These are phyloP conservation scores for Cassiopea xamachana DNA, from an alignment of 30 jellyfish, hydroid and myxozoan genomes.

Conservation along the genomic window DNA sequence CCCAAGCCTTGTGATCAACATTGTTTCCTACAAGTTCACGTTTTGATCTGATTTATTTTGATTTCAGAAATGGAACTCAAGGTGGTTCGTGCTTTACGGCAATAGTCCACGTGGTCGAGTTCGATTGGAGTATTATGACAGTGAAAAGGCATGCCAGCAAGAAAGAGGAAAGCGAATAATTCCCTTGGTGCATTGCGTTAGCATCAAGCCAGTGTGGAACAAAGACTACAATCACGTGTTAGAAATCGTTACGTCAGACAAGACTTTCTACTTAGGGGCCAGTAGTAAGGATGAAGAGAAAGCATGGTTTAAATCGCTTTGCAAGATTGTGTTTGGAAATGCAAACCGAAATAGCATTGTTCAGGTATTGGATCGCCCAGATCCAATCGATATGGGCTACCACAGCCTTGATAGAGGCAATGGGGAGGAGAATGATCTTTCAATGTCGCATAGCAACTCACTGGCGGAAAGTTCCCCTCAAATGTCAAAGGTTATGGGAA, in stretches of 20 bases:
- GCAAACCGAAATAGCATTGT: constrained; percentile 94
- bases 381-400: constrained; percentile 89
- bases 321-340: constrained; percentile 95
- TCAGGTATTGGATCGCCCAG: constrained; percentile 85
- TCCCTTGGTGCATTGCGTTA: constrained; percentile 95
- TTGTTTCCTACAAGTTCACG: not conserved
- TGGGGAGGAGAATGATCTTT: constrained; percentile 34
- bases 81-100: constrained; percentile 97
- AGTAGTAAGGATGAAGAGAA: constrained; percentile 96
- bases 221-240: constrained; percentile 94
- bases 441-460: constrained; percentile 23
- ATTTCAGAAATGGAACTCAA: constrained; percentile 95
- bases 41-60: not conserved
- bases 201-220: constrained; percentile 98
- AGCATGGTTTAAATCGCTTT: constrained; percentile 92
- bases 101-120: constrained; percentile 97
- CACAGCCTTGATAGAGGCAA: constrained; percentile 94
- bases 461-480: constrained; percentile 66
- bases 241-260: constrained; percentile 95
- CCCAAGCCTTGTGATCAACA: too few species aligned
- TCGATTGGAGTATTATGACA: constrained; percentile 94
- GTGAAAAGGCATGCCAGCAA: constrained; percentile 93
- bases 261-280: constrained; percentile 95
- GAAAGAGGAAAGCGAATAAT: constrained; percentile 96
- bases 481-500: constrained; percentile 51